Percentiles rank a stretch among this genome's conserved stretches.
phyloP scores from a whole-genome alignment of 2,797 vertebrate genomes.

The Eremophila alpestris region DNA sequence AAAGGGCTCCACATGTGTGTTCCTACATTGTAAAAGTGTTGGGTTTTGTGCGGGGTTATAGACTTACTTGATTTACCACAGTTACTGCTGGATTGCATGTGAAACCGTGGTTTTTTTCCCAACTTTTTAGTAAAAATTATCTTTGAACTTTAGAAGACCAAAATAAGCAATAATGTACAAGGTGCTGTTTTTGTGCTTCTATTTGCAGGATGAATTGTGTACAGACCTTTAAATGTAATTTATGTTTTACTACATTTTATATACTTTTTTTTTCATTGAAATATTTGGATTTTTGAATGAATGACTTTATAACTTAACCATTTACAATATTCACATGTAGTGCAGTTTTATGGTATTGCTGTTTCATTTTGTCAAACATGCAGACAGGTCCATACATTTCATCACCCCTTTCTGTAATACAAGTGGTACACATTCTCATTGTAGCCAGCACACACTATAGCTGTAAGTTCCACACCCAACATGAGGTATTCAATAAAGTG shows the following conservation, averaged over 20 bases:
- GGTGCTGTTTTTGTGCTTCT: constrained; percentile 66
- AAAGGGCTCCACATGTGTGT: constrained; percentile 15
- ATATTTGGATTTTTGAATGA: constrained; percentile 68
- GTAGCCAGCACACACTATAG: constrained; percentile 53
- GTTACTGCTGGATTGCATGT: constrained; percentile 57
- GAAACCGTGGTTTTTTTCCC: constrained; percentile 34
- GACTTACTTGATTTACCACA: constrained; percentile 46
- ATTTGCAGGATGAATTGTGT: constrained; percentile 75
- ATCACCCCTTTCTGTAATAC: constrained; percentile 30
- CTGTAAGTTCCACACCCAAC: constrained; percentile 70
- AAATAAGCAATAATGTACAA: constrained; percentile 65
- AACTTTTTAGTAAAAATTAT: constrained; percentile 29
- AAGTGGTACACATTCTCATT: constrained; percentile 7
- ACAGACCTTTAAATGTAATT: constrained; percentile 87
- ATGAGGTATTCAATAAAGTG: constrained; percentile 79
- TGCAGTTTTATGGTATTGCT: constrained; percentile 65
- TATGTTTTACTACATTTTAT: constrained; percentile 82
- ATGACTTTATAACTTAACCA: constrained; percentile 78
- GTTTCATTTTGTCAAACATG: constrained; percentile 41
- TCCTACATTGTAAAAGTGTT: constrained; percentile 1
- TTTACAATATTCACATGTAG: constrained; percentile 64
- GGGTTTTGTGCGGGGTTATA: not conserved
- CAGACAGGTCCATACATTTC: constrained; percentile 78
- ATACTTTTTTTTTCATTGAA: constrained; percentile 63
- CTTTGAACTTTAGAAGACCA: constrained; percentile 50